phyloP scores from a whole-genome alignment of 2,797 vertebrate species.

The Vespertilio murinus region DNA sequence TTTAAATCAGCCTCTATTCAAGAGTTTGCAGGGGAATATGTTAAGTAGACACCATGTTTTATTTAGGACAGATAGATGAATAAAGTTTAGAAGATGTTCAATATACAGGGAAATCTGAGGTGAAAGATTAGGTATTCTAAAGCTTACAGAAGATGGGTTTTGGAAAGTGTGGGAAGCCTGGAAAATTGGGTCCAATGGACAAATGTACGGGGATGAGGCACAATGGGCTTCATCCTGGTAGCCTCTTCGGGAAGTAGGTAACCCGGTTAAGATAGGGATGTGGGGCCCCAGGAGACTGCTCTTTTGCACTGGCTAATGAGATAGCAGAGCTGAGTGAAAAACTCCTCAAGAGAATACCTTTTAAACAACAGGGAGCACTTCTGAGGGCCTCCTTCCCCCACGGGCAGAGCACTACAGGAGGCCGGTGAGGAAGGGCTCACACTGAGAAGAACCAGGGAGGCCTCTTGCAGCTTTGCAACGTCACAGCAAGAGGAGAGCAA shows the following conservation, averaged over 20 bases:
- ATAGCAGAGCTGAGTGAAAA: background rate
- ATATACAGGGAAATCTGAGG: background rate
- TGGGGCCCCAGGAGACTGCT: background rate
- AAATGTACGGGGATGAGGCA: background rate
- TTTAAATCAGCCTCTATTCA: background rate
- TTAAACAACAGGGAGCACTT: background rate
- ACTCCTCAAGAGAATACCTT: background rate
- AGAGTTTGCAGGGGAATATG: background rate
- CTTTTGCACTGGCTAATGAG: background rate
- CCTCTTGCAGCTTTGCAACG: background rate
- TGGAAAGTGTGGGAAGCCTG: background rate
- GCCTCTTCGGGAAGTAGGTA: background rate
- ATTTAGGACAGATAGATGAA: background rate
- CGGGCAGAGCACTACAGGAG: background rate
- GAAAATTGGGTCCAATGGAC: background rate
- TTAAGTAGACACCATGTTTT: background rate
- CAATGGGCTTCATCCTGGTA: background rate
- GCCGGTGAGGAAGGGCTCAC: background rate
- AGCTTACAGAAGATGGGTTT: background rate
- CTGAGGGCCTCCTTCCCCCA: background rate
- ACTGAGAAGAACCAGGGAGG: background rate
- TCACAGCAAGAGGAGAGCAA: background rate
- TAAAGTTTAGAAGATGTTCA: constrained; percentile 6
- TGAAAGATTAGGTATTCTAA: background rate
- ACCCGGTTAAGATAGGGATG: background rate